Evolutionary conservation across 2,113 vertebrate genomes (phyloP).

Genomic region (Rousettus leschenaultii): DNA sequence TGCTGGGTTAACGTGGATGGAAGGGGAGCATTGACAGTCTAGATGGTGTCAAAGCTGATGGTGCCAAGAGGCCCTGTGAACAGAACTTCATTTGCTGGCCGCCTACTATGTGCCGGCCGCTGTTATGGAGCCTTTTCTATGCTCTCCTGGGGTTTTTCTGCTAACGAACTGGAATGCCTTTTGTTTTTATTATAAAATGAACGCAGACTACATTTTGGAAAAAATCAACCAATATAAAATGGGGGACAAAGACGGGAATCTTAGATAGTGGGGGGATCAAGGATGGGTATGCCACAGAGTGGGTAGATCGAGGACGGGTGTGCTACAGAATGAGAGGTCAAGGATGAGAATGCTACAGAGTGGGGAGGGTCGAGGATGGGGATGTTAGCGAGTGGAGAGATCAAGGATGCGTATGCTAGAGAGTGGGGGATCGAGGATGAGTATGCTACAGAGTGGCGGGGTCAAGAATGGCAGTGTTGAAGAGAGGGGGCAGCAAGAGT

Average conservation of each 20-base stretch:
- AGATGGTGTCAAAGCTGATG: background rate
- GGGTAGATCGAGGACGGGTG: background rate
- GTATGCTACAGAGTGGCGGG: background rate
- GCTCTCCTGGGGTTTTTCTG: background rate
- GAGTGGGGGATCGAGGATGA: too few relatives aligned
- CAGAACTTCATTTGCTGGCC: background rate
- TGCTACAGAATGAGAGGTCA: fast-evolving
- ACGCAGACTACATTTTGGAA: background rate
- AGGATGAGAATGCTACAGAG: background rate
- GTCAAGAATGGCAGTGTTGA: background rate
- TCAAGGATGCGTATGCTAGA: background rate
- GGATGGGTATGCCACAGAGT: too few relatives aligned
- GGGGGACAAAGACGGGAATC: background rate
- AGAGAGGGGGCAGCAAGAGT: too few relatives aligned
- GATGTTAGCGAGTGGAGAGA: fast-evolving
- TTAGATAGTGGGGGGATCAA: background rate
- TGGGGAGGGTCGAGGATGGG: too few relatives aligned
- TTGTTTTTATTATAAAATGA: background rate
- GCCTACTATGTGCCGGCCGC: background rate
- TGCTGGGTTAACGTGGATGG: background rate
- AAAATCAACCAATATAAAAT: background rate
- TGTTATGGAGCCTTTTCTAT: background rate
- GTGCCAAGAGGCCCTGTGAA: background rate
- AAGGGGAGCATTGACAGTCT: background rate
- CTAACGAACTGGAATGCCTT: background rate